Evolutionary conservation across 2,888 invertebrate species (phyloP).

Genomic region (Petrophora chlorosata): DNA sequence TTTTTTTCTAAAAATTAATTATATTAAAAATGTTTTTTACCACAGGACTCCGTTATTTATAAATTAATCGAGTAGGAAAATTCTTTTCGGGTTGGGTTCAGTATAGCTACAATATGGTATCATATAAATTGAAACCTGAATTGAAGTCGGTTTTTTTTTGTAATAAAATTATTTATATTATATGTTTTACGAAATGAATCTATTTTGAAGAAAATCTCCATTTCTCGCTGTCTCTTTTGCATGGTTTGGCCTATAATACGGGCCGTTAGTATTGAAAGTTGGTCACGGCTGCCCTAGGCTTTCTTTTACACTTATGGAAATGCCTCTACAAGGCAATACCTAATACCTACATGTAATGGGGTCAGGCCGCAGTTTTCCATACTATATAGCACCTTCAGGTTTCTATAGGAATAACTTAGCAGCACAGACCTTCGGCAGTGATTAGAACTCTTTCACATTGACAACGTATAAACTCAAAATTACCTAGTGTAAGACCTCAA

Average conservation of each 20-base stretch:
- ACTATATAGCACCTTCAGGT: conserved; percentile 12
- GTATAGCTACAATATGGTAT: no score
- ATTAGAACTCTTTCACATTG: conserved; percentile 9
- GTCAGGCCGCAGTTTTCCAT: conserved; percentile 56
- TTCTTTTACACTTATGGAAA: conserved; percentile 33
- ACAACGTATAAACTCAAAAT: neutral
- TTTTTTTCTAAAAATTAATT: no score
- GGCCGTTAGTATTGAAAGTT: conserved; percentile 1
- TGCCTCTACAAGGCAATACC: conserved; percentile 35
- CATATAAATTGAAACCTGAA: no score
- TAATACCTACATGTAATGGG: conserved; percentile 49
- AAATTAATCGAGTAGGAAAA: no score
- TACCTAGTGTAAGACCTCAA: no score
- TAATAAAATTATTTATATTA: no score
- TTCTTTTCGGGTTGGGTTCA: no score
- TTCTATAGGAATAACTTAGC: conserved; percentile 4
- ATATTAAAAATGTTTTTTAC: no score
- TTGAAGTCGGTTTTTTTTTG: no score
- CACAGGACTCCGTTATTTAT: no score
- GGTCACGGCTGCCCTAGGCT: conserved; percentile 12
- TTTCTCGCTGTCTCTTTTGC: neutral
- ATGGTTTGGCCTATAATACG: neutral
- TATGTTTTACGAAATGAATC: no score
- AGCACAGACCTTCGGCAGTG: neutral
- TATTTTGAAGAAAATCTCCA: no score